Evolutionary conservation across 1,140 invertebrate species (phyloP), one percentile per base, ranked within the genome.

Genomic region (Brachionus sp.): DNA sequence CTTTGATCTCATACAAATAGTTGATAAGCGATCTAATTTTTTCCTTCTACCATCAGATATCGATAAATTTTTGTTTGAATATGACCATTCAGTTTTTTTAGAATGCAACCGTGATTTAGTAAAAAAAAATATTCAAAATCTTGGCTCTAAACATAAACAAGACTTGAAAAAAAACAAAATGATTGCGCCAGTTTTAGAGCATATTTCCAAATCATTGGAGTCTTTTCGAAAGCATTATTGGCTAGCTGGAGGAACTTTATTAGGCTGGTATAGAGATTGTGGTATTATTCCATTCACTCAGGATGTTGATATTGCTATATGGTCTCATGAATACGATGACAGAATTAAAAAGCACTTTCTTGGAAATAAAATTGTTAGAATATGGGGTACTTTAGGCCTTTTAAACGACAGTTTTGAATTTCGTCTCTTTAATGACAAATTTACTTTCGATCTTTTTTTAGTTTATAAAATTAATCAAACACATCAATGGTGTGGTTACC

Each of bases 241-340:
- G 75, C 75, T 78, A 19, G 75, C 75, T 16, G 75, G 75, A 3
- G 75, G 75, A 29, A 75, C 70, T 46, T 46, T 75, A 39, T 6
- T 75, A 0, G 77, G 77, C 50, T 78, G 77, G 77, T 78, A 78
- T 35, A 13, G 77, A 35, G 77, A 78, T 78, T 78, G 77, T 44
- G 53, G 53, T 57, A 78, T 78, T 6, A 78, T 78, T 7, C 77
- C 77, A 10, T 62, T 57, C 37, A 78, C 77, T 57, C 46, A 78
- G 19, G 77, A 78, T 78, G 53, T 37, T 62, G 77, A 78, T 35
- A 78, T 78, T 5, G 77, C 46, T 10, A 57, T 78, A 4, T 78
- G 46, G 53, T 25, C 53, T 16, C 33, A 37, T 35, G 77, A 78
- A 35, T 78, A 57, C 33, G 77, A 78, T 19, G 37, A 78, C 9